Evolutionary conservation across 1,140 invertebrate genomes (phyloP), one percentile per base, ranked within the genome.

Genomic region (Kradibia gibbosae): DNA sequence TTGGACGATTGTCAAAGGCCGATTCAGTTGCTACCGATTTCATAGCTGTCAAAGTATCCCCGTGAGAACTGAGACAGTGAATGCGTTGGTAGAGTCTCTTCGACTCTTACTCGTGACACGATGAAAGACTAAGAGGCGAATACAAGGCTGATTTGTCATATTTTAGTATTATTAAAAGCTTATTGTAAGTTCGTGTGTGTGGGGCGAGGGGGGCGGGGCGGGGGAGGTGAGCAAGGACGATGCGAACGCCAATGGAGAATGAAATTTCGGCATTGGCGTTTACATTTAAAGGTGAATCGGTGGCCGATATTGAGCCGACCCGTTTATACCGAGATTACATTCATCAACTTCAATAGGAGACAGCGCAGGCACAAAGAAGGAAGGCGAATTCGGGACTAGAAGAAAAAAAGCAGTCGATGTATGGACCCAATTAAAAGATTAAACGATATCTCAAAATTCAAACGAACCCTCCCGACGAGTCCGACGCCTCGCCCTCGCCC

Each of bases 391-490:
- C 60, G 28, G 17, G 11, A 17, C 20, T 70, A 45, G 67, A 42
- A 70, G 28, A 42, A n/a, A 45, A n/a, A 45, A 22, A 45, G 10
- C 15, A 53, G 15, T 39, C 13, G 67, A 70, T 70, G 22, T 42
- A 42, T 45, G 42, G n/a, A 71, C 42, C 70, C 70, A 71, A 48
- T 71, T 71, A 71, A 71, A 71, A 48, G 70, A 45, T 71, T 71
- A 48, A 71, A 71, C 70, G 39, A 45, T 71, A 71, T n/a, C 62
- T 67, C 20, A 67, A 39, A 67, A 67, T 39, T 67, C 34, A 39
- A 67, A 39, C 36, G 62, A 39, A 39, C 20, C 62, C 34, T 39
- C 28, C 36, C 31, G 34, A 39, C n/a, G n/a, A n/a, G n/a, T n/a
- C n/a, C n/a, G n/a, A n/a, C n/a, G n/a, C n/a, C n/a, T n/a, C n/a